phyloP scores from a whole-genome alignment of 2,888 invertebrate genomes.

The Melitaea athalia region DNA sequence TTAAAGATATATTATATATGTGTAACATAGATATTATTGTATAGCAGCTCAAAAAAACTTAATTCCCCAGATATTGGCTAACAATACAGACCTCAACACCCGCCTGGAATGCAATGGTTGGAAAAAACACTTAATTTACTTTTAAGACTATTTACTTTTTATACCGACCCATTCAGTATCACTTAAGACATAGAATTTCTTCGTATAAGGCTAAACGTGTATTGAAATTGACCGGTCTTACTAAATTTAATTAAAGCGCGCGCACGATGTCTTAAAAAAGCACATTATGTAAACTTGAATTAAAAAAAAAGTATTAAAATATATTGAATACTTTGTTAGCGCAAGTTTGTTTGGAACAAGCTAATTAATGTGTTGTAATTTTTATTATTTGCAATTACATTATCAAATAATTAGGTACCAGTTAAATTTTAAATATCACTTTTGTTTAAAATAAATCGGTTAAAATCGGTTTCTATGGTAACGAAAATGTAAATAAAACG shows the following conservation, averaged over 20 bases:
- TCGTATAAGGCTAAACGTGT: conserved; percentile 19
- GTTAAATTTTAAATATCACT: too few species aligned
- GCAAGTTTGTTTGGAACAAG: background rate
- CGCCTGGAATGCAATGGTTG: background rate
- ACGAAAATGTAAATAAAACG: too few species aligned
- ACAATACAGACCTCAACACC: background rate
- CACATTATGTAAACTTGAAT: background rate
- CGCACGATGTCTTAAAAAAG: conserved; percentile 16
- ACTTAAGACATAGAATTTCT: conserved; percentile 16
- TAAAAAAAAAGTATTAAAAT: background rate
- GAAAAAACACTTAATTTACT: conserved; percentile 13
- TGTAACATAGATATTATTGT: too few species aligned
- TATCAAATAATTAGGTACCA: too few species aligned
- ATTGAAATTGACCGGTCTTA: conserved; percentile 16
- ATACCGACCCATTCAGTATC: background rate
- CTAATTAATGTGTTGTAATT: background rate
- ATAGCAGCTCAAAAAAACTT: too few species aligned
- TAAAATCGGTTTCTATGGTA: too few species aligned
- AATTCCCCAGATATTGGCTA: too few species aligned
- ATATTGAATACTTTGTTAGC: background rate
- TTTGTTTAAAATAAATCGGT: too few species aligned
- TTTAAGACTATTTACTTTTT: conserved; percentile 14
- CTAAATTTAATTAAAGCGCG: conserved; percentile 16
- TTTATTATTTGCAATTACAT: too few species aligned
- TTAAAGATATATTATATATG: too few species aligned